A percentile compares a stretch with the other conserved stretches of the same genome.
These are phyloP conservation scores for Lucifuga dentata DNA, from an alignment of 2,113 vertebrate genomes.

Conservation along the genomic window DNA sequence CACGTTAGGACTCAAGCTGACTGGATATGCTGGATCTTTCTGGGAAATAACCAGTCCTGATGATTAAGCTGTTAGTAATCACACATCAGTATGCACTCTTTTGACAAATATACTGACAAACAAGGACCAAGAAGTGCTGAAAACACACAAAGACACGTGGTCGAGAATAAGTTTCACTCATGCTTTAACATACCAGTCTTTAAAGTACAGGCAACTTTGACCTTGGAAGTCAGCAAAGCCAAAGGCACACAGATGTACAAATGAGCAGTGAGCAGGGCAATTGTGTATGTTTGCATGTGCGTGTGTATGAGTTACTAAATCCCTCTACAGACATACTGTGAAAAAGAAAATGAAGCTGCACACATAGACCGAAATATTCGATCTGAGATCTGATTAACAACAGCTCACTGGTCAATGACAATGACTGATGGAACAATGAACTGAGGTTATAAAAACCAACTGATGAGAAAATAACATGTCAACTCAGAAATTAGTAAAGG, in stretches of 20 bases:
- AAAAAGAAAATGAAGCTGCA: constrained; percentile 39
- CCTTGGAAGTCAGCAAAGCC: constrained; percentile 67
- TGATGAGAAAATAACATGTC: constrained; percentile 31
- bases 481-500: constrained; percentile 33
- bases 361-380: constrained; percentile 42
- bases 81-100: constrained; percentile 27
- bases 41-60: constrained; percentile 51
- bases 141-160: constrained; percentile 26
- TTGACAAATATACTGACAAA: no score
- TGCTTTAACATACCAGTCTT: constrained; percentile 54
- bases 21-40: constrained; percentile 51
- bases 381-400: constrained; percentile 51
- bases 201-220: constrained; percentile 50
- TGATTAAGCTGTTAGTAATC: constrained; percentile 56
- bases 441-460: background rate
- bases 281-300: constrained; percentile 14
- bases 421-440: constrained; percentile 27
- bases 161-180: constrained; percentile 26
- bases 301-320: constrained; percentile 28
- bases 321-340: constrained; percentile 24
- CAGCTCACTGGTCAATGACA: constrained; percentile 14
- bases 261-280: constrained; percentile 29
- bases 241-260: constrained; percentile 36
- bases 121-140: constrained; percentile 34
- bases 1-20: constrained; percentile 33